phyloP scores from a whole-genome alignment of 2,113 vertebrate species.

The Xenopus laevis region DNA sequence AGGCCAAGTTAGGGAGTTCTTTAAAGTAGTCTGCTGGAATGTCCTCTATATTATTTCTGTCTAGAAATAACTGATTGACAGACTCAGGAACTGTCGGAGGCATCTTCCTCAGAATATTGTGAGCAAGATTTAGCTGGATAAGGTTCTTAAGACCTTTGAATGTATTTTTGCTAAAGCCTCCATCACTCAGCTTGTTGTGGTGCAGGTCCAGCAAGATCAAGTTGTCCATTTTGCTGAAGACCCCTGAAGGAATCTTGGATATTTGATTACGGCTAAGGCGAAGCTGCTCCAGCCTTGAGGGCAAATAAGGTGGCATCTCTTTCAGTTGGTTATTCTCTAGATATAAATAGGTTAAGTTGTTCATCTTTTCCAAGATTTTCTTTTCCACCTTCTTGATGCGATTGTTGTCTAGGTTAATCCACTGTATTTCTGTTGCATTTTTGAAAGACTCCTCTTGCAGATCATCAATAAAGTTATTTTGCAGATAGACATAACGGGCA shows the following conservation, averaged over 20 bases:
- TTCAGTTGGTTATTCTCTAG: slow-evolving; percentile 84
- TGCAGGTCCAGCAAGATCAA: slow-evolving; percentile 90
- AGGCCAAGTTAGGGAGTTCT: slow-evolving; percentile 78
- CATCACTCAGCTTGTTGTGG: slow-evolving; percentile 86
- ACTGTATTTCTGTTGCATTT: slow-evolving; percentile 81
- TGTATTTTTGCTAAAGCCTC: slow-evolving; percentile 77
- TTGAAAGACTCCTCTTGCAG: slow-evolving; percentile 81
- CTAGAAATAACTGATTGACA: slow-evolving; percentile 89
- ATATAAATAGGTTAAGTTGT: slow-evolving; percentile 84
- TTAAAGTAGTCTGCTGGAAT: slow-evolving; percentile 89
- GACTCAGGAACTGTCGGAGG: slow-evolving; percentile 75
- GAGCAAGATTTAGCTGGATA: slow-evolving; percentile 92
- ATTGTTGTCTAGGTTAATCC: slow-evolving; percentile 95
- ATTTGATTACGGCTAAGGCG: slow-evolving; percentile 86
- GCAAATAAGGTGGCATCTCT: slow-evolving; percentile 83
- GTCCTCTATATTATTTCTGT: slow-evolving; percentile 85
- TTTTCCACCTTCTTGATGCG: slow-evolving; percentile 82
- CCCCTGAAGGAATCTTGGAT: slow-evolving; percentile 79
- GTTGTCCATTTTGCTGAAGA: slow-evolving; percentile 82
- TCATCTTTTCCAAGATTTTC: slow-evolving; percentile 80
- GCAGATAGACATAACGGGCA: slow-evolving; percentile 88
- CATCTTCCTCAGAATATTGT: slow-evolving; percentile 89
- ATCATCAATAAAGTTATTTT: slow-evolving; percentile 93
- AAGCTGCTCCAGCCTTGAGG: slow-evolving; percentile 84
- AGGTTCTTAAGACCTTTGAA: slow-evolving; percentile 89